Percentiles rank a stretch among this genome's conserved stretches.
Evolutionary conservation across 2,113 vertebrate species (phyloP).

Genomic region (Ammodytes marinus): DNA sequence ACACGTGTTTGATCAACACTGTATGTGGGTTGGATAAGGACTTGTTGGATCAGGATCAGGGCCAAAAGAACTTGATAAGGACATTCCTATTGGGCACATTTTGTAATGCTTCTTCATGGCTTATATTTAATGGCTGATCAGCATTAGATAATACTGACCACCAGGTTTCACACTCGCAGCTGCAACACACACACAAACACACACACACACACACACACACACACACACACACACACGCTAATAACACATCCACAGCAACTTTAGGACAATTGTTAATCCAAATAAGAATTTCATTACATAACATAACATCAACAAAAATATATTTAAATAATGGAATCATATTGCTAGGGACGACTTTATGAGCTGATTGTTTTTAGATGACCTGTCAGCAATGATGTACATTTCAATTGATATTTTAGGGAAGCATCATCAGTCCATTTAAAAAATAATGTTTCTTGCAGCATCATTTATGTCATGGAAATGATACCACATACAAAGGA

Average conservation of each 20-base stretch:
- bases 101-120: constrained; percentile 3
- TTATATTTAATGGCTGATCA: background rate
- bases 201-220: background rate
- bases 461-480: background rate
- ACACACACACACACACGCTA: background rate
- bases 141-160: background rate
- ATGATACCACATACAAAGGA: background rate
- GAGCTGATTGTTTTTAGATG: background rate
- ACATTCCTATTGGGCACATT: background rate
- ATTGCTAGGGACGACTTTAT: background rate
- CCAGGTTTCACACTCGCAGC: background rate
- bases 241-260: background rate
- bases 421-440: background rate
- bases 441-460: background rate
- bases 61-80: background rate
- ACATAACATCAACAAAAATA: background rate
- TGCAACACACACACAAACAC: background rate
- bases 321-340: constrained; percentile 1
- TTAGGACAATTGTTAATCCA: background rate
- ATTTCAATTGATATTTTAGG: background rate
- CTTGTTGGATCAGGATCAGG: background rate
- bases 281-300: background rate
- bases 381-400: background rate
- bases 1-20: no score
- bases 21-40: no score